Percentiles rank a stretch among this genome's conserved stretches.
These are phyloP conservation scores for Sebastes dallii DNA, from an alignment of 2,797 vertebrate species.

Conservation along the genomic window DNA sequence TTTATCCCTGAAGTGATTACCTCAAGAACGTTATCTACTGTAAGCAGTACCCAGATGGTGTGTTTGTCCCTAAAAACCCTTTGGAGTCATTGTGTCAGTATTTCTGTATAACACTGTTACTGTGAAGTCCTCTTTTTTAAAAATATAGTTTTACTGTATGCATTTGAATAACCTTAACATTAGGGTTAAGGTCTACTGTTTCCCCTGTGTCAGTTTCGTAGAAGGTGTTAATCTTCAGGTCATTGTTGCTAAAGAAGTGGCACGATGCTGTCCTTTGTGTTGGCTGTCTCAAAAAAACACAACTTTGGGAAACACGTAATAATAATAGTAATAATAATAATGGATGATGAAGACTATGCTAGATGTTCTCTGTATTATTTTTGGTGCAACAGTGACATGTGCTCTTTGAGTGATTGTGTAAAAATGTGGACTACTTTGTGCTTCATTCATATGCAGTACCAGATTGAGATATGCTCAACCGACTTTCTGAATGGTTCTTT, in stretches of 20 bases:
- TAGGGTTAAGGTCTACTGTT: constrained; percentile 31
- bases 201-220: constrained; percentile 43
- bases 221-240: constrained; percentile 51
- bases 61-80: constrained; percentile 23
- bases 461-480: constrained; percentile 56
- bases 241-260: constrained; percentile 50
- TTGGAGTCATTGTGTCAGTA: constrained; percentile 41
- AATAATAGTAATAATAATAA: constrained; percentile 11
- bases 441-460: constrained; percentile 62
- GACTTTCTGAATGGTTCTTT: constrained; percentile 65
- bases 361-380: constrained; percentile 68
- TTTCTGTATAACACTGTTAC: constrained; percentile 49
- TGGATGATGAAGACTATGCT: constrained; percentile 57
- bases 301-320: constrained; percentile 35
- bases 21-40: constrained; percentile 49
- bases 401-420: constrained; percentile 69
- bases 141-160: constrained; percentile 27
- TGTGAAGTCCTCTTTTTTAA: constrained; percentile 30
- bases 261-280: constrained; percentile 55
- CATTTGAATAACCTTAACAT: constrained; percentile 43
- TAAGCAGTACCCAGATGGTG: constrained; percentile 24
- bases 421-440: constrained; percentile 60
- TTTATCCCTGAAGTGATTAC: constrained; percentile 56
- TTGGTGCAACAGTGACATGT: constrained; percentile 67
- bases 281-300: constrained; percentile 43